phyloP scores from a whole-genome alignment of 2,888 invertebrate species.

The Xiphydria camelus region DNA sequence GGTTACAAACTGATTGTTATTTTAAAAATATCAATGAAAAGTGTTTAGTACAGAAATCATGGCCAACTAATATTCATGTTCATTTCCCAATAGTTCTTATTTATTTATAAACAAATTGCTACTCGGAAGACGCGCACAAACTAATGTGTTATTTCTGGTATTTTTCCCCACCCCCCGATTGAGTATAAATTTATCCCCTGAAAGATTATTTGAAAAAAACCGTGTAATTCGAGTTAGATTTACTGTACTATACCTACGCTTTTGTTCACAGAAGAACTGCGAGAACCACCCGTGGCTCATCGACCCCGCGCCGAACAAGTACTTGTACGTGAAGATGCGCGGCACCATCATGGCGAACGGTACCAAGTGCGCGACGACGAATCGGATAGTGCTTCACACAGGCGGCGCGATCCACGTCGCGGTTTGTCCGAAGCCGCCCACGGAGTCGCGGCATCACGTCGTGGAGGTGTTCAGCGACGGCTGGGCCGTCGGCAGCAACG shows the following conservation, averaged over 20 bases:
- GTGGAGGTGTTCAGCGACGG: slow-evolving; percentile 86
- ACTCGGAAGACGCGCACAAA: not conserved
- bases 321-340: slow-evolving; percentile 76
- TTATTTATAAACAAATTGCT: too few species aligned
- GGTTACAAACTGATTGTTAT: too few species aligned
- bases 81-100: too few species aligned
- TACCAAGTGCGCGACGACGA: slow-evolving; percentile 72
- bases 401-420: slow-evolving; percentile 66
- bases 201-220: too few species aligned
- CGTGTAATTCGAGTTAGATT: too few species aligned
- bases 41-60: too few species aligned
- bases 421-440: slow-evolving; percentile 64
- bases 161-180: not conserved
- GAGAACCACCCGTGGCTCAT: slow-evolving; percentile 80
- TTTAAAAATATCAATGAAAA: too few species aligned
- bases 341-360: slow-evolving; percentile 66
- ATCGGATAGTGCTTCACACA: slow-evolving; percentile 79
- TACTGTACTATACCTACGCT: not conserved
- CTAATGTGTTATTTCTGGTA: not conserved
- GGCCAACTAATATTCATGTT: too few species aligned
- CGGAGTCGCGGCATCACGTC: slow-evolving; percentile 64
- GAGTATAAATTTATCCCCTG: too few species aligned
- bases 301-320: slow-evolving; percentile 75
- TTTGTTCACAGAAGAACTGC: slow-evolving; percentile 70
- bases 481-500: slow-evolving; percentile 63